Base-by-base conservation (phyloP, 1,140 invertebrate species). In the Camponotus pennsylvanicus region DNA sequence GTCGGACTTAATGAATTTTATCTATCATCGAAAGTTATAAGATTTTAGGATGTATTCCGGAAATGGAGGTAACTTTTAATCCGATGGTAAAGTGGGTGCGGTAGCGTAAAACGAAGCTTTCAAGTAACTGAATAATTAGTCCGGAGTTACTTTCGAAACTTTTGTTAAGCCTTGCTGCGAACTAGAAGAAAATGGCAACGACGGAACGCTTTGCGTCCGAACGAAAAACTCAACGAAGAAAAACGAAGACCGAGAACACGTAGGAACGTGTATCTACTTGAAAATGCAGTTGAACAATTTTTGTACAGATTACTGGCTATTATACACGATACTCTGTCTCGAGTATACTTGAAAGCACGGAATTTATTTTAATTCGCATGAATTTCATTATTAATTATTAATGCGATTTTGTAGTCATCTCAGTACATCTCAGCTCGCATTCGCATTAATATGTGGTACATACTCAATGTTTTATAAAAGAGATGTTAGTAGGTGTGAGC, bases 41-140 rank as follows among this genome's bases (percentile, higher is more conserved):
- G 78, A 80, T 80, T 80, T 80, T 80, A 70, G 64, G 52, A 70
- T 37, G 37, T 69, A 49, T 13, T 40, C 37, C 34, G 78, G 49
- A 70, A 80, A 70, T 80, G 73, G 49, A 49, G 37, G 66, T 59
- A 80, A 80, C 78, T 80, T 80, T 80, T 70, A 80, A 80, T 80
- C 78, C 66, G 49, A 42, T 27, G 34, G 45, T 79, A 79, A 79
- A 79, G 64, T 34, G 64, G 63, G 15, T 45, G 52, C 27, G 77
- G 49, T 21, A 80, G 52, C 34, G 78, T 57, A 18, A 34, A 80
- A 70, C 64, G 64, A 40, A 80, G 78, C 78, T 80, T 80, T 80
- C 64, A 70, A 80, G 66, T 80, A 80, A 80, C 78, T 80, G 78
- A 70, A 80, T 80, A 80, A 80, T 80, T 80, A 80, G 78, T 70